phyloP scores from a whole-genome alignment of 2,113 vertebrate species.

The Columbina picui region DNA sequence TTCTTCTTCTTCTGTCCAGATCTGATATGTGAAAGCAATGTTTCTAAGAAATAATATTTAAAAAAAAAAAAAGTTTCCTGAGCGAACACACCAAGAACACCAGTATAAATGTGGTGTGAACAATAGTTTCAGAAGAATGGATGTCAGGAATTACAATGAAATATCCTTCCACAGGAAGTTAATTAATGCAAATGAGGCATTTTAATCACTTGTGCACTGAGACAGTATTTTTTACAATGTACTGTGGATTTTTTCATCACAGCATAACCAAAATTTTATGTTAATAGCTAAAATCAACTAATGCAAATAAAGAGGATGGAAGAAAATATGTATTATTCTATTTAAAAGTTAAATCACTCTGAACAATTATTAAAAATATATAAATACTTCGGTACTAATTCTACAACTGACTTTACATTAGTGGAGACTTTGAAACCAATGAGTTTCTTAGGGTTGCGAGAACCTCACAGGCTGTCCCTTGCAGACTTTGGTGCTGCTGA shows the following conservation, averaged over 20 bases:
- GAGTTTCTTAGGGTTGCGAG: neutral
- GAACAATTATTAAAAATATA: neutral
- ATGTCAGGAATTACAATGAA: neutral
- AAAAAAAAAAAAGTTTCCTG: neutral
- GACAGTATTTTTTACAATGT: accelerated
- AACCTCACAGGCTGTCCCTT: neutral
- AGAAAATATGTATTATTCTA: neutral
- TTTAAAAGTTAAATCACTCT: neutral
- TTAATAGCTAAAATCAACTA: neutral
- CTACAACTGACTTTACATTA: neutral
- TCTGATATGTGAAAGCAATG: neutral
- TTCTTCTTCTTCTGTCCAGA: neutral
- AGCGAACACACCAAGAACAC: neutral
- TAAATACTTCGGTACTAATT: neutral
- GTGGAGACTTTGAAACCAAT: neutral
- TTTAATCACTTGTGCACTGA: neutral
- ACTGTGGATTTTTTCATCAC: neutral
- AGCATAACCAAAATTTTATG: neutral
- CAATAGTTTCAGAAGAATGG: neutral
- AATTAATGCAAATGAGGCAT: neutral
- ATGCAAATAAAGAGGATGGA: neutral
- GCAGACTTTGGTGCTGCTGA: neutral
- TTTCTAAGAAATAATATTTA: neutral
- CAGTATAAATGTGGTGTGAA: neutral
- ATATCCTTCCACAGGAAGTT: neutral